Evolutionary conservation across 1,140 invertebrate genomes (phyloP).

Genomic region (Zaprionus kolodkinae): DNA sequence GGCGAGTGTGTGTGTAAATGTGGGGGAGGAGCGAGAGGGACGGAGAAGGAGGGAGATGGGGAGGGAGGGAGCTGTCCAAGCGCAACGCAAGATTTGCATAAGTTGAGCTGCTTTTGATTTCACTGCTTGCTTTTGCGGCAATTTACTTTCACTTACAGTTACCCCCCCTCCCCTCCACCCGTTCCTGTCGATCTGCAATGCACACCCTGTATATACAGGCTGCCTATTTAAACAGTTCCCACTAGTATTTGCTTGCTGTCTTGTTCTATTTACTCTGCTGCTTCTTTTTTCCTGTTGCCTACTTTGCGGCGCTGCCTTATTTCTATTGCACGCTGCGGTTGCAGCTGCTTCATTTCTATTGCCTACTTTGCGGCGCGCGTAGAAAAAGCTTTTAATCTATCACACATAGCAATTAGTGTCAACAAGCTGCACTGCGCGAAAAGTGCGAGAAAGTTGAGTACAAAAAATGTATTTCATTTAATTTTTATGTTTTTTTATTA

Average conservation of each 20-base stretch:
- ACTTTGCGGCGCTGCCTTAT: too few species aligned
- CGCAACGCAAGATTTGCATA: slow-evolving; percentile 76
- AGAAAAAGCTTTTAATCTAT: slow-evolving; percentile 26
- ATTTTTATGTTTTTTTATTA: too few species aligned
- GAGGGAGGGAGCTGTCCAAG: slow-evolving; percentile 45
- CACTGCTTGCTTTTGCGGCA: slow-evolving; percentile 47
- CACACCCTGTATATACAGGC: neutral
- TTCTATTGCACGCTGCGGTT: too few species aligned
- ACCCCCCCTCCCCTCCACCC: neutral
- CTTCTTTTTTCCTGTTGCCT: slow-evolving; percentile 25
- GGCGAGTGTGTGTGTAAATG: slow-evolving; percentile 67
- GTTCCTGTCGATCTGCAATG: neutral
- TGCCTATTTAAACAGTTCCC: neutral
- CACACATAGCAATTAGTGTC: neutral
- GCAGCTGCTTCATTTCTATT: slow-evolving; percentile 11
- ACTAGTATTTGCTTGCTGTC: slow-evolving; percentile 2
- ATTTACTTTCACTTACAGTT: slow-evolving; percentile 51
- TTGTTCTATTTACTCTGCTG: slow-evolving; percentile 1
- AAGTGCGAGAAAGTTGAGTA: neutral
- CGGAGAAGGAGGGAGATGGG: neutral
- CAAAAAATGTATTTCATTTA: neutral
- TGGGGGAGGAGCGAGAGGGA: too few species aligned
- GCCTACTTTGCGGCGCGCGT: slow-evolving; percentile 50
- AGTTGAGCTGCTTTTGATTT: slow-evolving; percentile 40
- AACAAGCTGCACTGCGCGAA: slow-evolving; percentile 10